Base-by-base conservation (phyloP, 2,888 invertebrate species). In the Eulithis prunata region DNA sequence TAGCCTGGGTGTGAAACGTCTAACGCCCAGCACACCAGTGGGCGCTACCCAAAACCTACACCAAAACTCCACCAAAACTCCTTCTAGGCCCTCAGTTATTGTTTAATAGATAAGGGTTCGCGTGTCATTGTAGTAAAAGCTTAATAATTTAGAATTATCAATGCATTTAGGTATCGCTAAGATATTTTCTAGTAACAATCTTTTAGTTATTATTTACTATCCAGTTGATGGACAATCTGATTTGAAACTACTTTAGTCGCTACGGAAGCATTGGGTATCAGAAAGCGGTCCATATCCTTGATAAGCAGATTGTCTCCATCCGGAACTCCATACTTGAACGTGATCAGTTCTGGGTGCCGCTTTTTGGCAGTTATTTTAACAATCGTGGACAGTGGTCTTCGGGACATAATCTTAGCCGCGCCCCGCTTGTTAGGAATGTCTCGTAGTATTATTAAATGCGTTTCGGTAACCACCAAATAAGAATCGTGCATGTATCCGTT, bases 331-430 rank as follows among this genome's bases (percentile, higher is more conserved):
- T 99, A 99, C 86, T 98, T 98, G 87, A 99, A 99, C 0, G 99
- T 99, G 70, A 99, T 98, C 77, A 99, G 93, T 89, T 99, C 98
- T 0, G 99, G 99, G 85, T 98, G 97, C 64, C 97, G 95, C 86
- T 98, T 98, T 85, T 98, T 98, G 11, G 99, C 98, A 0, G 99
- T 99, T 70, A 99, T 99, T 93, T 98, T 98, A 8, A 99, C 97
- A 77, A 99, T 98, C 58, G 97, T 97, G 2, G 97, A 96, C 61
- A 99, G 93, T 0, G 98, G 97, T 62, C 99, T 95, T 70, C 97
- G 95, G 0, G 98, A 97, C 80, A 98, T 96, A 0, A 99, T 95
- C 84, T 97, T 96, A 0, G 97, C 98, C 73, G 95, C 95, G 1
- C 97, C 98, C 79, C 95, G 95, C 73, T 95, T 94, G 68, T 96